Base-by-base conservation (phyloP, 2,888 invertebrate genomes). In the Lithophane semibrunnea region DNA sequence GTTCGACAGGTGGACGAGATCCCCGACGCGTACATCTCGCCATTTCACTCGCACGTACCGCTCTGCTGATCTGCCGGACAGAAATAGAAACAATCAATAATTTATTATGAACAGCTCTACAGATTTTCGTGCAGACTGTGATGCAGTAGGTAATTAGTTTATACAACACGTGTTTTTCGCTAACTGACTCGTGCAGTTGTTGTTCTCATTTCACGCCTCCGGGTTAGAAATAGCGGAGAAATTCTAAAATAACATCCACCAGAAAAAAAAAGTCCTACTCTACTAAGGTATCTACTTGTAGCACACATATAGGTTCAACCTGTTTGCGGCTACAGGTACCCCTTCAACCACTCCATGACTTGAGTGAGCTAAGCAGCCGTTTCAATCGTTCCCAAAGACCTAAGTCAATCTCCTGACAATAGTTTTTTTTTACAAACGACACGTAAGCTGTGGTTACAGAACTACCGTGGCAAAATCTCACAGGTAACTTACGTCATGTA, bases 1-100 rank as follows among this genome's bases (percentile, higher is more conserved):
- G 97, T 99, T 99, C 66, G 99, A 99, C 90, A 99, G 97, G 95
- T 99, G 99, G 69, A 99, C 98, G 88, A 99, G 97, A 95, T 99
- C 99, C 4, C 99, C 99, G 54, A 99, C 99, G 82, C 98, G 97
- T 75, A 99, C 97, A 91, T 99, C 98, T 91, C 98, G 97, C 99
- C 99, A 99, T 90, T 98, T 97, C 73, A 98, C 97, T 94, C 98
- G 98, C 90, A 98, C 98, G 94, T 99, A 99, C 74, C 98, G 97
- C 89, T 98, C 98, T 83, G 97, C 97, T 90, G 98, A 98, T 90
- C 99, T 99, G 97, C 7, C 73, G 73, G 85, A 89, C 69, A 89
- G 82, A 79, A 81, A 90, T 77, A 85, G 81, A 75, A 80, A 83
- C 66, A 82, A 90, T 86, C 80, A 82, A 85, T 88, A 84, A 77